These are phyloP conservation scores for Papilio demoleus DNA, from an alignment of 2,888 invertebrate genomes.

Conservation along the genomic window DNA sequence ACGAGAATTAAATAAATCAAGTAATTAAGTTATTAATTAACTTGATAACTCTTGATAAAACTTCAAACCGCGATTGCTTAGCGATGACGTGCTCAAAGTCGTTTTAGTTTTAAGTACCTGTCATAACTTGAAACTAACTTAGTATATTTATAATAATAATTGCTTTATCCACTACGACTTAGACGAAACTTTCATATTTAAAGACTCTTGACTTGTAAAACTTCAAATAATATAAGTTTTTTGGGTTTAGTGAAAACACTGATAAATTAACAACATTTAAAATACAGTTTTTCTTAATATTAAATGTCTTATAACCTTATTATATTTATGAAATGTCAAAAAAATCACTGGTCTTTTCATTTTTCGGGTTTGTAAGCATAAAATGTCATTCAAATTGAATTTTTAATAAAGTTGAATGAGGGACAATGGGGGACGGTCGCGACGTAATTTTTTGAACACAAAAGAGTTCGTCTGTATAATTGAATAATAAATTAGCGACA, in stretches of 20 bases:
- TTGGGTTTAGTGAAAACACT: no score
- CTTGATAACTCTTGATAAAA: not conserved
- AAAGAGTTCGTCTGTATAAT: constrained; percentile 71
- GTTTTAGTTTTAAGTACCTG: constrained; percentile 36
- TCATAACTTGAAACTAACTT: constrained; percentile 32
- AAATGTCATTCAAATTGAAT: constrained; percentile 30
- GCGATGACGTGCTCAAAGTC: constrained; percentile 18
- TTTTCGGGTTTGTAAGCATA: constrained; percentile 13
- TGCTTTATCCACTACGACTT: constrained; percentile 12
- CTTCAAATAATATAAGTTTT: no score
- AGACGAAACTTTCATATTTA: constrained; percentile 7
- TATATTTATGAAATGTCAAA: not conserved
- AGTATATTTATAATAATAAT: constrained; percentile 33
- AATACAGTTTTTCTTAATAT: no score
- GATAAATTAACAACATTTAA: no score
- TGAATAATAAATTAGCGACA: constrained; percentile 65
- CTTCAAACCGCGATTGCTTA: constrained; percentile 13
- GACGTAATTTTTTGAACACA: constrained; percentile 80
- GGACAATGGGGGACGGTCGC: constrained; percentile 74
- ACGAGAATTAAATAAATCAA: not conserved
- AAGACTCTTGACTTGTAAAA: constrained; percentile 8
- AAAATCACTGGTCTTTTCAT: not conserved
- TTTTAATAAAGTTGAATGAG: constrained; percentile 67
- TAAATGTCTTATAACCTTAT: not conserved
- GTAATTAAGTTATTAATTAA: no score